Evolutionary conservation across 2,797 vertebrate species (phyloP).

Genomic region (Semotilus atromaculatus): DNA sequence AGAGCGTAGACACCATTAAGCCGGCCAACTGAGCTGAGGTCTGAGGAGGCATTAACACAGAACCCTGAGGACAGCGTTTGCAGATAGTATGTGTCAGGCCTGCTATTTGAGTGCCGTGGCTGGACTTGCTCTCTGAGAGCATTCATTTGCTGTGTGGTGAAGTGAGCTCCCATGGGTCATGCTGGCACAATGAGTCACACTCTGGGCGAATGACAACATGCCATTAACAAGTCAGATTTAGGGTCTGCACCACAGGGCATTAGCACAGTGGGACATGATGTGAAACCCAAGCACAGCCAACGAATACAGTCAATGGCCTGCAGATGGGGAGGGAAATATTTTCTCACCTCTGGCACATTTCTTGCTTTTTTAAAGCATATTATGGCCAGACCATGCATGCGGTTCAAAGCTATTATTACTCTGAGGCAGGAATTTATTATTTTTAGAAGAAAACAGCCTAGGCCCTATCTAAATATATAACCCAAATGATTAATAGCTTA

Average conservation of each 20-base stretch:
- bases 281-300: slow-evolving; percentile 13
- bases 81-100: slow-evolving; percentile 27
- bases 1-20: slow-evolving; percentile 22
- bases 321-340: background rate
- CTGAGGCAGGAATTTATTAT: background rate
- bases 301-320: background rate
- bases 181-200: slow-evolving; percentile 44
- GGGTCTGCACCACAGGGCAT: slow-evolving; percentile 16
- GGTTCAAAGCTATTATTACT: background rate
- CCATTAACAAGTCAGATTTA: slow-evolving; percentile 55
- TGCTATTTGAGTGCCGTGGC: slow-evolving; percentile 18
- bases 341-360: slow-evolving; percentile 16
- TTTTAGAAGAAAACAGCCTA: background rate
- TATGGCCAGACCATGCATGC: background rate
- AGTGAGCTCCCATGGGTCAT: slow-evolving; percentile 26
- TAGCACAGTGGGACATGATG: slow-evolving; percentile 15
- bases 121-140: slow-evolving; percentile 2
- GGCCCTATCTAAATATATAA: no score
- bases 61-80: slow-evolving; percentile 25
- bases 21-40: slow-evolving; percentile 13
- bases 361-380: slow-evolving; percentile 3
- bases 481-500: background rate
- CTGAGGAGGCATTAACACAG: slow-evolving; percentile 16
- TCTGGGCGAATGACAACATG: slow-evolving; percentile 33
- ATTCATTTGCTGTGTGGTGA: slow-evolving; percentile 48